A percentile compares a stretch with the other conserved stretches of the same genome.
Conservation (phyloP, 1,140 invertebrate species). For the Mylabris phalerata region DNA sequence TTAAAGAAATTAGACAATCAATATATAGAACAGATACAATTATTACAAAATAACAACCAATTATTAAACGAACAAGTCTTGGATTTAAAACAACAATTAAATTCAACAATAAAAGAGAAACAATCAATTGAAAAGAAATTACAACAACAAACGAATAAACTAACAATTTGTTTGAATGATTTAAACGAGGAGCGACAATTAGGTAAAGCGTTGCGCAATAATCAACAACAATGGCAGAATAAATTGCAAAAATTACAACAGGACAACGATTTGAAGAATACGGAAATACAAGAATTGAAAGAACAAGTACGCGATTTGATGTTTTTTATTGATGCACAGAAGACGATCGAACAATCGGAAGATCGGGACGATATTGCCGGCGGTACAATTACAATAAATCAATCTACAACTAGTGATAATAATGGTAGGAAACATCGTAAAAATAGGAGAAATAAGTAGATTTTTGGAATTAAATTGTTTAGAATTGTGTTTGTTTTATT, state of each 20-base stretch:
- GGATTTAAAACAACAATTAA: conserved; percentile 49
- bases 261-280: conserved; percentile 51
- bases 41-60: conserved; percentile 39
- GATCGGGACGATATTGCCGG: conserved; percentile 62
- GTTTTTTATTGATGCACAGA: conserved; percentile 89
- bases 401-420: conserved; percentile 29
- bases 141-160: conserved; percentile 46
- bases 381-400: conserved; percentile 59
- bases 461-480: no score
- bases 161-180: conserved; percentile 54
- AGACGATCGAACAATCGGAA: conserved; percentile 53
- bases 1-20: conserved; percentile 48
- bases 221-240: conserved; percentile 71
- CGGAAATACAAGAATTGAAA: conserved; percentile 73
- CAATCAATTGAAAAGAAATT: conserved; percentile 60
- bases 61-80: conserved; percentile 46
- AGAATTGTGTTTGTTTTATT: no score
- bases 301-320: conserved; percentile 93
- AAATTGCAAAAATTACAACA: conserved; percentile 60
- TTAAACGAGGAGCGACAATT: conserved; percentile 73
- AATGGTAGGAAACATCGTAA: conserved; percentile 24
- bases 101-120: conserved; percentile 55
- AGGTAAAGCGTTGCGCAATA: conserved; percentile 65
- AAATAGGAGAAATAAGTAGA: neutral
- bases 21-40: conserved; percentile 40